Evolutionary conservation across 2,888 invertebrate genomes (phyloP).

Genomic region (Platypus cylindrus): DNA sequence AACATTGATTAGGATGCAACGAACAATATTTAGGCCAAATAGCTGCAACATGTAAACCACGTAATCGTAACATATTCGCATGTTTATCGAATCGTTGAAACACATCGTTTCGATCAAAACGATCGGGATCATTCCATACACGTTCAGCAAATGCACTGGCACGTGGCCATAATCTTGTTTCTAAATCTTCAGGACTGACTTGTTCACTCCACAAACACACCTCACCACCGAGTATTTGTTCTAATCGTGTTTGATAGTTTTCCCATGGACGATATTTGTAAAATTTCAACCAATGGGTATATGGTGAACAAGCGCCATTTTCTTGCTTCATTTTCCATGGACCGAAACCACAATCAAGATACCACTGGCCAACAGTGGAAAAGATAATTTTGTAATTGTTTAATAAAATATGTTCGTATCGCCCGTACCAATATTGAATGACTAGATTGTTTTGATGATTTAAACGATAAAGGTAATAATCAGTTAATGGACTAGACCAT

Average conservation of each 20-base stretch:
- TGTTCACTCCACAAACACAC: conserved; percentile 76
- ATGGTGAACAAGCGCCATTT: conserved; percentile 70
- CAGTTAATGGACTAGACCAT: conserved; percentile 65
- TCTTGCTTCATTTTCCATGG: conserved; percentile 62
- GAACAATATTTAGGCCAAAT: conserved; percentile 67
- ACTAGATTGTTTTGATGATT: conserved; percentile 37
- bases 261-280: conserved; percentile 68
- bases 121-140: conserved; percentile 48
- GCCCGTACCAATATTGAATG: conserved; percentile 68
- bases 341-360: conserved; percentile 75
- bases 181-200: conserved; percentile 55
- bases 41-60: conserved; percentile 51
- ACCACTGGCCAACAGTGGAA: conserved; percentile 76
- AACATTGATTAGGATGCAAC: conserved; percentile 53
- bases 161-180: conserved; percentile 70
- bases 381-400: conserved; percentile 61
- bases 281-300: conserved; percentile 71
- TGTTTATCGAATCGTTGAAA: conserved; percentile 52
- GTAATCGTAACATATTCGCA: conserved; percentile 44
- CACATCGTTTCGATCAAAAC: conserved; percentile 40
- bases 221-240: conserved; percentile 53
- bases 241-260: conserved; percentile 30
- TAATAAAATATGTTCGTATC: conserved; percentile 54
- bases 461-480: conserved; percentile 23
- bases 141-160: conserved; percentile 67